Conservation (phyloP, 2,888 invertebrate genomes). For the Drosophila phalerata region DNA sequence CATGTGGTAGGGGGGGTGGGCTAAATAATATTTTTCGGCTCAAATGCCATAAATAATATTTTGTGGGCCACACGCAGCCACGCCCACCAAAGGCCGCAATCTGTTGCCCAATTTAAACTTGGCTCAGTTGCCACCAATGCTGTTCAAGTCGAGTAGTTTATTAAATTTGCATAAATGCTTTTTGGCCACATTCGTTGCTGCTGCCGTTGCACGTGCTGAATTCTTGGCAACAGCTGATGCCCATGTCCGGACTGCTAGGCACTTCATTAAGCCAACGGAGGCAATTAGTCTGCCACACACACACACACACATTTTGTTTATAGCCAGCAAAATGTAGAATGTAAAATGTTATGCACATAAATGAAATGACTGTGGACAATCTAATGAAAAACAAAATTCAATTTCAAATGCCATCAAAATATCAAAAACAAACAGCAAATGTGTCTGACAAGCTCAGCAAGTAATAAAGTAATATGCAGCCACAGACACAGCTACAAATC, state of each 20-base stretch:
- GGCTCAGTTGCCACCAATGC: background rate
- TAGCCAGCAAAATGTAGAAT: slow-evolving; percentile 33
- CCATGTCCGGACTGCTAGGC: slow-evolving; percentile 56
- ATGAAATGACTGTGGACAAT: slow-evolving; percentile 11
- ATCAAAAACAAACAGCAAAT: slow-evolving; percentile 28
- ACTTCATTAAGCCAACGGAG: slow-evolving; percentile 68
- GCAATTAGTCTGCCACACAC: slow-evolving; percentile 65
- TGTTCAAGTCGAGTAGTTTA: slow-evolving; percentile 64
- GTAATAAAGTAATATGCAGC: slow-evolving; percentile 25
- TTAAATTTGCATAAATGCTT: slow-evolving; percentile 81
- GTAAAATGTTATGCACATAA: slow-evolving; percentile 25
- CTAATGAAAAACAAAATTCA: slow-evolving; percentile 32
- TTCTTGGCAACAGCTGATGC: slow-evolving; percentile 63
- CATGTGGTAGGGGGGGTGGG: slow-evolving; percentile 40
- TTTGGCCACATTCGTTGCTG: slow-evolving; percentile 15
- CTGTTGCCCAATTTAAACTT: slow-evolving; percentile 58
- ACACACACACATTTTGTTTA: slow-evolving; percentile 31
- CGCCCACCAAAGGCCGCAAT: slow-evolving; percentile 48
- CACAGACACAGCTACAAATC: slow-evolving; percentile 17
- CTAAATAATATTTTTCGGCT: slow-evolving; percentile 69
- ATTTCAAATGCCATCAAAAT: slow-evolving; percentile 29
- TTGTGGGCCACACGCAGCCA: slow-evolving; percentile 50
- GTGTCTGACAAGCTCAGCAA: slow-evolving; percentile 23
- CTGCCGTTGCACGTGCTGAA: slow-evolving; percentile 54
- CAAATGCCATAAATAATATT: slow-evolving; percentile 75